These are phyloP conservation scores for Pseudois nayaur DNA, from an alignment of 2,113 vertebrate genomes.

Conservation along the genomic window DNA sequence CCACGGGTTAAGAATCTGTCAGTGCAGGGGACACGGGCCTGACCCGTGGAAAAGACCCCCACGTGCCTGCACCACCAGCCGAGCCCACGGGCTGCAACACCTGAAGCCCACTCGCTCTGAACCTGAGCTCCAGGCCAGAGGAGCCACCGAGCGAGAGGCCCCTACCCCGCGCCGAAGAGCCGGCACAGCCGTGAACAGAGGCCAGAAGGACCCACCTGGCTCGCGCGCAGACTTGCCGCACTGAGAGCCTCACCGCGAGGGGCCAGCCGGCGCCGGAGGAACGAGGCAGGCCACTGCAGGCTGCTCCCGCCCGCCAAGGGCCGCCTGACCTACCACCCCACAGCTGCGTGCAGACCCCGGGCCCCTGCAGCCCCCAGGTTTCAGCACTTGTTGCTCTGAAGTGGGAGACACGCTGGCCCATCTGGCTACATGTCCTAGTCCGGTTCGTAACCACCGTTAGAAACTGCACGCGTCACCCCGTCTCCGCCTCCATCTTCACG, in stretches of 20 bases:
- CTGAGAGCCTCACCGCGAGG: background rate
- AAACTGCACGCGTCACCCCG: background rate
- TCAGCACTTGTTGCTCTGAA: background rate
- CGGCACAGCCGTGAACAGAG: background rate
- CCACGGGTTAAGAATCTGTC: background rate
- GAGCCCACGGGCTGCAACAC: background rate
- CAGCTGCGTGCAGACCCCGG: background rate
- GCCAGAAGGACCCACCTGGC: background rate
- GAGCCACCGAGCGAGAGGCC: background rate
- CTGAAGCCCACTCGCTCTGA: background rate
- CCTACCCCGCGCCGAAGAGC: accelerated
- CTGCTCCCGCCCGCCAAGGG: background rate
- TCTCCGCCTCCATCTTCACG: background rate
- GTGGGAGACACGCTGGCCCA: background rate
- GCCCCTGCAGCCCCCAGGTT: background rate
- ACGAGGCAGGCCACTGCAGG: background rate
- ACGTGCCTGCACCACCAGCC: no score
- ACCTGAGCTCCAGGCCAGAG: background rate
- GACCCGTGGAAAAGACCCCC: background rate
- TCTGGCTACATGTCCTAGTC: background rate
- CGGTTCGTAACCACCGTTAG: no score
- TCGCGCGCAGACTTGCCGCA: accelerated
- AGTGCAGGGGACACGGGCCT: background rate
- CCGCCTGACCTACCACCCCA: no score
- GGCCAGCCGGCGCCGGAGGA: background rate